A percentile compares a stretch with the other conserved stretches of the same genome.
These are phyloP conservation scores for Macaca nemestrina DNA, from an alignment of 2,113 vertebrate genomes.

Conservation along the genomic window DNA sequence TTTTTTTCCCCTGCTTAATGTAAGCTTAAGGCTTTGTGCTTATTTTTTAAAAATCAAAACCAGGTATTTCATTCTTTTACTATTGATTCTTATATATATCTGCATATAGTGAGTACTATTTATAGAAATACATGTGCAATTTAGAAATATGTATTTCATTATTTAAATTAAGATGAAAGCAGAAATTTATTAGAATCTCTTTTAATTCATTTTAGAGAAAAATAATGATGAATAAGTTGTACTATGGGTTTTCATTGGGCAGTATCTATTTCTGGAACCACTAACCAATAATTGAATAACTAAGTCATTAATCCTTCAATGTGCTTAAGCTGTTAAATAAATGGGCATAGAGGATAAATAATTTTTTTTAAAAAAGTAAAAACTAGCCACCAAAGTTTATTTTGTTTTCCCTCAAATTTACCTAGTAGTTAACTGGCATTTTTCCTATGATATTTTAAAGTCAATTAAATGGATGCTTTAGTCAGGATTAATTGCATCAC, in stretches of 20 bases:
- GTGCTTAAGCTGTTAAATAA: background rate
- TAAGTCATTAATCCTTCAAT: background rate
- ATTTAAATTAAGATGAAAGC: background rate
- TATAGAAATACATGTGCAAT: background rate
- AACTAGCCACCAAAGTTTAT: background rate
- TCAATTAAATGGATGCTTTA: background rate
- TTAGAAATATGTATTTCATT: background rate
- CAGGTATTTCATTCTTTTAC: background rate
- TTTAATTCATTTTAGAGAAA: slow-evolving; percentile 31
- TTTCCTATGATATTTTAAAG: background rate
- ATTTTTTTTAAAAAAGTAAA: background rate
- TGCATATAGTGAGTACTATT: background rate
- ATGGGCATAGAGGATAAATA: background rate
- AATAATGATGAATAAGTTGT: background rate
- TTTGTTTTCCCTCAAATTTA: background rate
- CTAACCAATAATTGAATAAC: background rate
- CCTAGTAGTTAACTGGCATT: background rate
- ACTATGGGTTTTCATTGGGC: background rate
- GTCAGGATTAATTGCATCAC: background rate
- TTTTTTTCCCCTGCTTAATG: background rate
- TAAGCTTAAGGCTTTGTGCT: background rate
- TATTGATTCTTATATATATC: background rate
- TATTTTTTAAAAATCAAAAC: background rate
- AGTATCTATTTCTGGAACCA: background rate
- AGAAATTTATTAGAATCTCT: background rate